Conservation (phyloP, 1,140 invertebrate species). For the Ridgeia piscesae region DNA sequence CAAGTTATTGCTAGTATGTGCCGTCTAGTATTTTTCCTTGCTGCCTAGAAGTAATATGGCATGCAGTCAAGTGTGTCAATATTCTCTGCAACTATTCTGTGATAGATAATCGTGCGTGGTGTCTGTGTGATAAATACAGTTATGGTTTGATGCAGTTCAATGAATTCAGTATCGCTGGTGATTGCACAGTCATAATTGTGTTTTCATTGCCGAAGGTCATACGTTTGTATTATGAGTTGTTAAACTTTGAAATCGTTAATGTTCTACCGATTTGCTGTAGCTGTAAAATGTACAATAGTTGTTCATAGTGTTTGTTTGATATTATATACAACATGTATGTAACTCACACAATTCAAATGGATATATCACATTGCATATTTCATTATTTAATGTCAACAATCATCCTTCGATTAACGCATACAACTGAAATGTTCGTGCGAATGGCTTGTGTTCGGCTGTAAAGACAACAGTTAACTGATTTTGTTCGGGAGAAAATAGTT, state of each 20-base stretch:
- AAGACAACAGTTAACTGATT: not conserved
- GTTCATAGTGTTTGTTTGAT: no score
- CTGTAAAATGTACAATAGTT: not conserved
- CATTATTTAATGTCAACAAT: not conserved
- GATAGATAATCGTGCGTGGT: not conserved
- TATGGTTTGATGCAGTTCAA: not conserved
- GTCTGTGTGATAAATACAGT: not conserved
- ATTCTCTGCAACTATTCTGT: not conserved
- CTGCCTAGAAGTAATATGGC: not conserved
- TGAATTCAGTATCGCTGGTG: not conserved
- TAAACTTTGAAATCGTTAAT: not conserved
- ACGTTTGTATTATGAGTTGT: not conserved
- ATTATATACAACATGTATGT: not conserved
- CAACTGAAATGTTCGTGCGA: not conserved
- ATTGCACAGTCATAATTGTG: not conserved
- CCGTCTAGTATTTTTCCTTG: not conserved
- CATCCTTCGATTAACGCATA: not conserved
- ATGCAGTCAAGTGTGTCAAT: not conserved
- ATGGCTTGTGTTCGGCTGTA: not conserved
- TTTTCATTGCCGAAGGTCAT: not conserved
- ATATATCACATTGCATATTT: not conserved
- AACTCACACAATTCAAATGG: not conserved
- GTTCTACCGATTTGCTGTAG: not conserved
- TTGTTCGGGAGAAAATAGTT: not conserved
- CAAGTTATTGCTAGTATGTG: not conserved